Evolutionary conservation across 2,888 invertebrate species (phyloP).

Genomic region (Polyommatus icarus): DNA sequence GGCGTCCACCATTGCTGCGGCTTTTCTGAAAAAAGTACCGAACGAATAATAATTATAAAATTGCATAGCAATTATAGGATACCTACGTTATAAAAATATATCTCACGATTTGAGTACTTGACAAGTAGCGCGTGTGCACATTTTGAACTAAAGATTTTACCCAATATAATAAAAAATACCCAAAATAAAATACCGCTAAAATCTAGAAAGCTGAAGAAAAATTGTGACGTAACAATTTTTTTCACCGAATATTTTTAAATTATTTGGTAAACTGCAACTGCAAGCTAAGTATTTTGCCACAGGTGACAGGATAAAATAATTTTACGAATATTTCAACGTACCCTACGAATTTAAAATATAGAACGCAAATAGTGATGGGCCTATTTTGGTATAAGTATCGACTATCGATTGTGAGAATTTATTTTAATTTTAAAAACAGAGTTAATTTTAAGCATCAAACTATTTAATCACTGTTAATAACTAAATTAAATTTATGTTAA

Average conservation of each 20-base stretch:
- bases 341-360: slow-evolving; percentile 5
- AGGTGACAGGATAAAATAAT: background rate
- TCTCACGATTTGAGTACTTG: slow-evolving; percentile 76
- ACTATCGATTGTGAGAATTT: background rate
- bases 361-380: background rate
- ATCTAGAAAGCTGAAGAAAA: background rate
- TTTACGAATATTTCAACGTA: background rate
- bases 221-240: slow-evolving; percentile 14
- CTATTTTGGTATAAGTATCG: background rate
- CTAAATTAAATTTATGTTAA: slow-evolving; percentile 28
- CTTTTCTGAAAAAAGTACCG: slow-evolving; percentile 80
- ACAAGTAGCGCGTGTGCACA: slow-evolving; percentile 76
- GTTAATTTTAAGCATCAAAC: background rate
- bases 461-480: background rate
- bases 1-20: slow-evolving; percentile 94
- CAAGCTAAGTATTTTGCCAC: background rate
- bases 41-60: slow-evolving; percentile 29
- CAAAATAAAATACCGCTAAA: background rate
- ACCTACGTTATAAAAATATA: background rate
- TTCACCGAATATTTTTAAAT: background rate
- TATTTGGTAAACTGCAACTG: background rate
- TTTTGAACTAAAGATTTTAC: slow-evolving; percentile 42
- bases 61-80: background rate
- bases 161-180: background rate
- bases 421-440: background rate